A percentile compares a stretch with the other conserved stretches of the same genome.
These are phyloP conservation scores for Ondatra zibethicus DNA, from an alignment of 2,113 vertebrate genomes.

Conservation along the genomic window DNA sequence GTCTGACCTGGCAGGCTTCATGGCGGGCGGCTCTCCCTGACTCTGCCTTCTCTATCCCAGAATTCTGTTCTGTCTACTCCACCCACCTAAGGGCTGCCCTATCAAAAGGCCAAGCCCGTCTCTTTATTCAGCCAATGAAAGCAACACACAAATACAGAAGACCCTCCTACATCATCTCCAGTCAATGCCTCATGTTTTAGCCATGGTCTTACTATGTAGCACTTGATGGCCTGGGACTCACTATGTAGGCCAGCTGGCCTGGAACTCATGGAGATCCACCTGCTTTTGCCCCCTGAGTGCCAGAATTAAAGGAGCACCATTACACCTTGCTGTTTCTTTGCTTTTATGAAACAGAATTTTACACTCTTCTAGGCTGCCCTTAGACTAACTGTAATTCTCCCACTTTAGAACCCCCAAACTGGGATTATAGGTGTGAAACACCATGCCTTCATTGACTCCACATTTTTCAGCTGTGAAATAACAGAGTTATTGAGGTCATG, in stretches of 20 bases:
- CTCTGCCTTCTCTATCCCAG: no score
- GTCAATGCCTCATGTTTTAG: background rate
- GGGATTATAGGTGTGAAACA: background rate
- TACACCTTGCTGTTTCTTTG: background rate
- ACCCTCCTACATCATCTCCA: no score
- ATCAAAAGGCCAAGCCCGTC: no score
- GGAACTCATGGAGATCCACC: background rate
- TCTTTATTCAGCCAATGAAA: no score
- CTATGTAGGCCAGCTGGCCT: background rate
- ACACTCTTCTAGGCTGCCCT: background rate
- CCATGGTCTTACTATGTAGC: background rate
- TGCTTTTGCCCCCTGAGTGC: background rate
- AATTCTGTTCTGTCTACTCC: no score
- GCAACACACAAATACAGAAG: no score
- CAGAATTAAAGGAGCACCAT: background rate
- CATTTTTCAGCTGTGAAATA: background rate
- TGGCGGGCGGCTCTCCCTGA: no score
- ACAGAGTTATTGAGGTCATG: background rate
- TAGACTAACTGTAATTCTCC: background rate
- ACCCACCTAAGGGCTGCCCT: no score
- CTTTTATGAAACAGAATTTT: background rate
- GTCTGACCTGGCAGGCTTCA: no score
- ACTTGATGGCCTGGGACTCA: background rate
- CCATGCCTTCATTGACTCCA: background rate
- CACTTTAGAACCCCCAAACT: background rate